Evolutionary conservation across 2,888 invertebrate genomes (phyloP).

Genomic region (Augiades crinisus): DNA sequence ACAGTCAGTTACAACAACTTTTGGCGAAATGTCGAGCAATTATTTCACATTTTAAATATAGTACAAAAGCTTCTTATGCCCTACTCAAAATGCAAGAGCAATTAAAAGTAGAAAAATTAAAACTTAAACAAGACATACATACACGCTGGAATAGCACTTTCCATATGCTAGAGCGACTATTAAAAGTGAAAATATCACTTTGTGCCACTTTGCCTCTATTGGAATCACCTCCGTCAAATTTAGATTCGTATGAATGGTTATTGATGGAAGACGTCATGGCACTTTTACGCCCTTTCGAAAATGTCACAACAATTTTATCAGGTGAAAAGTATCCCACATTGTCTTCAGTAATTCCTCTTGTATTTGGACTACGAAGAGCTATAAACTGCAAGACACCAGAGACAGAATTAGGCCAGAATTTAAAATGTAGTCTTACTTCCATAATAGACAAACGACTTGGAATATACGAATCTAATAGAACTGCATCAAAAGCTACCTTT

Average conservation of each 20-base stretch:
- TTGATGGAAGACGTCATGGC: constrained; percentile 28
- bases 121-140: constrained; percentile 39
- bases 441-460: too few relatives aligned
- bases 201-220: constrained; percentile 32
- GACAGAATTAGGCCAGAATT: too few relatives aligned
- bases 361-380: background rate
- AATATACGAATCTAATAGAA: too few relatives aligned
- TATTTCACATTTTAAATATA: constrained; percentile 38
- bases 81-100: constrained; percentile 34
- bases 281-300: constrained; percentile 34
- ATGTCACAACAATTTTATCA: constrained; percentile 34
- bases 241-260: constrained; percentile 34
- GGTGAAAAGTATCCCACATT: constrained; percentile 38
- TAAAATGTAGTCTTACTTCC: too few relatives aligned
- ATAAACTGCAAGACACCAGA: too few relatives aligned
- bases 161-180: constrained; percentile 35
- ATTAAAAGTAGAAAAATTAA: constrained; percentile 30
- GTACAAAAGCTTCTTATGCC: constrained; percentile 31
- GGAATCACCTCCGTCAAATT: constrained; percentile 27
- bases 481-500: too few relatives aligned
- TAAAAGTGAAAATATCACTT: constrained; percentile 32
- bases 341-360: constrained; percentile 32
- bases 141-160: constrained; percentile 3
- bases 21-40: constrained; percentile 35
- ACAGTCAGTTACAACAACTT: constrained; percentile 27